phyloP scores from a whole-genome alignment of 2,888 invertebrate genomes.

The Steinernema scapterisci region DNA sequence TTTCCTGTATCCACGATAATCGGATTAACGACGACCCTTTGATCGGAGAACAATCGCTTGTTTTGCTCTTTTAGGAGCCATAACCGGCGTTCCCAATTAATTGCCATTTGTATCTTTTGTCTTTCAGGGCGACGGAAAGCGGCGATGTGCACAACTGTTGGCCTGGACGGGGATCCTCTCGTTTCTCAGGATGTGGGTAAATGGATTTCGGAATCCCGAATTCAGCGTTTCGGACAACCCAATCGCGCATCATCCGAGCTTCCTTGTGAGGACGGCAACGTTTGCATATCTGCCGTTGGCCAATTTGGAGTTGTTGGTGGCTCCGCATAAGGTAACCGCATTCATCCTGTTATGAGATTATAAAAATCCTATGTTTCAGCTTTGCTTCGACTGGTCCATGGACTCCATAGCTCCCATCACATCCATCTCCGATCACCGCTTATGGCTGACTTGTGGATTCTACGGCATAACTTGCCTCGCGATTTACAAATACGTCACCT shows the following conservation, averaged over 20 bases:
- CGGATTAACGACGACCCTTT: background rate
- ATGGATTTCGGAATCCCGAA: conserved; percentile 69
- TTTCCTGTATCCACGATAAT: too few species aligned
- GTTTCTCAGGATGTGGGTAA: conserved; percentile 74
- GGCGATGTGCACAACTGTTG: conserved; percentile 69
- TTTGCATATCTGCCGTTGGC: conserved; percentile 89
- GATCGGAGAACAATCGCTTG: conserved; percentile 15
- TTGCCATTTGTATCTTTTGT: conserved; percentile 16
- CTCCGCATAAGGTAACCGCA: conserved; percentile 72
- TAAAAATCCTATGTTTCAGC: conserved; percentile 71
- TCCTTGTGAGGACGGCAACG: conserved; percentile 81
- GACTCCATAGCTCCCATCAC: conserved; percentile 87
- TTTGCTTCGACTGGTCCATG: conserved; percentile 99
- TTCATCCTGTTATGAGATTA: too few species aligned
- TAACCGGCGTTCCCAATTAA: background rate
- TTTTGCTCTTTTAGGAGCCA: background rate
- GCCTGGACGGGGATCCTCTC: conserved; percentile 77
- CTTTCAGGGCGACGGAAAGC: conserved; percentile 7
- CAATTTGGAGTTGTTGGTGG: conserved; percentile 84
- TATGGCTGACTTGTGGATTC: conserved; percentile 75
- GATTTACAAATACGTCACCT: background rate
- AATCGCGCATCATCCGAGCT: conserved; percentile 82
- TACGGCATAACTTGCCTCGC: conserved; percentile 71
- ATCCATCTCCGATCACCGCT: conserved; percentile 79
- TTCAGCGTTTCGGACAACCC: conserved; percentile 91